phyloP scores from a whole-genome alignment of 2,113 vertebrate genomes.

The Muntiacus reevesi region DNA sequence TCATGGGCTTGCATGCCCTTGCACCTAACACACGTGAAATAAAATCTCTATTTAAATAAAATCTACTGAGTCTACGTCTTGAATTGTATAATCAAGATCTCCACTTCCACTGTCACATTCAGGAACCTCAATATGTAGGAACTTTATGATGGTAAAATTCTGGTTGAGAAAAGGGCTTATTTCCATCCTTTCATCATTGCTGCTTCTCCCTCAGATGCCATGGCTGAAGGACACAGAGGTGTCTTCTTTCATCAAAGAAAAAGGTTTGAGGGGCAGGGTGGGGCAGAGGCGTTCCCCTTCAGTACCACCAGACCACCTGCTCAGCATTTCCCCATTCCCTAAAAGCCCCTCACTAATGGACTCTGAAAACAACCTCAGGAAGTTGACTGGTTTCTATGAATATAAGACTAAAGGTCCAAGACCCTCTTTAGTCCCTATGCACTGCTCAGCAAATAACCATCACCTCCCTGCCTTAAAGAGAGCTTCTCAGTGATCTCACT shows the following conservation, averaged over 20 bases:
- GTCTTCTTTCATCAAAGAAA: not conserved
- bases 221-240: not conserved
- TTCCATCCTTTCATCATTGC: not conserved
- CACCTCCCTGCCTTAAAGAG: not conserved
- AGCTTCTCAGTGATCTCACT: fast-evolving
- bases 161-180: not conserved
- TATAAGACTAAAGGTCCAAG: not conserved
- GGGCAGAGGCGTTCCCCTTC: not conserved
- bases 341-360: not conserved
- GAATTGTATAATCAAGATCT: not conserved
- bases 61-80: not conserved
- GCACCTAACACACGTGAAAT: not conserved
- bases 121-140: not conserved
- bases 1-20: not conserved
- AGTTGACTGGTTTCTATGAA: not conserved
- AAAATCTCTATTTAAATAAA: not conserved
- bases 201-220: not conserved
- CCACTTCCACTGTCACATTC: not conserved
- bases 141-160: not conserved
- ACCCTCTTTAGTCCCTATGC: not conserved
- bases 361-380: not conserved
- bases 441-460: not conserved
- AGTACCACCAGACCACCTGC: too few species aligned
- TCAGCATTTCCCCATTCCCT: not conserved
- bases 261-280: too few species aligned